Base-by-base conservation (phyloP, 2,113 vertebrate species). In the Ailurus styani region DNA sequence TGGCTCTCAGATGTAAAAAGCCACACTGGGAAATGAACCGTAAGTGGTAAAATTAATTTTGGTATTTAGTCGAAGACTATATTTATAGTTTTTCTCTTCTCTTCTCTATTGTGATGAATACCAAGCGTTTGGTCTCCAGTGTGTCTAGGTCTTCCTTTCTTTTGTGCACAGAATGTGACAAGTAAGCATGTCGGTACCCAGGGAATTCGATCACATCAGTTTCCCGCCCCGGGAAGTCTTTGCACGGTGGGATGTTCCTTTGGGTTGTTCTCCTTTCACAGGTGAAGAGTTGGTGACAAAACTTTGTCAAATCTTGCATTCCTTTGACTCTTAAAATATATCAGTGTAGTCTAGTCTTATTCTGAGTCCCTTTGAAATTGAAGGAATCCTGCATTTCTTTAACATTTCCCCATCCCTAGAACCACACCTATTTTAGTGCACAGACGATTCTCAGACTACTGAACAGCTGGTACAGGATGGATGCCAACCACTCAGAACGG, bases 101-200 rank as follows among this genome's bases (percentile, higher is more conserved):
- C 62, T 93, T 66, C 77, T 87, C 18, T 84, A 31, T 91, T 88
- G 25, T 86, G 78, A 10, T 68, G 25, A 57, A 27, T 50, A 18
- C 57, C 68, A 89, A 60, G 75, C 15, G 45, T 79, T 72, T 94
- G 55, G 60, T 50, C 47, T 94, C 72, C 70, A 68, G 52, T 88
- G 15, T 52, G 18, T 62, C 42, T 20, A 94, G 83, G 89, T 17
- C 40, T 91, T 79, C 62, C 89, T 45, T 84, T 73, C 60, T 70
- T 93, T 66, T 97, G 93, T 77, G 90, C 94, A 88, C 93, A 95
- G 91, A 98, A 78, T 57, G 87, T 97, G 89, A 87, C 70, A 31
- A 62, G 75, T 25, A 62, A 97, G 29, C 42, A 27, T 25, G 20
- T 45, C 5, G 17, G 29, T 45, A 47, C 20, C 50, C 70, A 94